A percentile compares a stretch with the other conserved stretches of the same genome.
Conservation (phyloP, 2,888 invertebrate species). For the Pecten maximus region DNA sequence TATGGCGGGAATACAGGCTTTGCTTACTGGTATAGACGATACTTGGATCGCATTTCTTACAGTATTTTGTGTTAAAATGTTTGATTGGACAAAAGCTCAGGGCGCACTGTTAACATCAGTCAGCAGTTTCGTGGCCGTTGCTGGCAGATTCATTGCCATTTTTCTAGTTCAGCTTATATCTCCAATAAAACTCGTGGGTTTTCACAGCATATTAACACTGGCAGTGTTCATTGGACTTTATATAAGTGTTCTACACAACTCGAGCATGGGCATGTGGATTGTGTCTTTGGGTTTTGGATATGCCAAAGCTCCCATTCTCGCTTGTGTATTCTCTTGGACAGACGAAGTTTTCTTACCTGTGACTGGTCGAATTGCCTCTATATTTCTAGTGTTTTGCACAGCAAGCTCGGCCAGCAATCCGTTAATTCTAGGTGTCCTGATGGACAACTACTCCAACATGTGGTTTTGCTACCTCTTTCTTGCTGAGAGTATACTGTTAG, state of each 20-base stretch:
- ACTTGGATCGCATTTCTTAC: background rate
- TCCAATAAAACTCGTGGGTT: background rate
- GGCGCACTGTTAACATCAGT: background rate
- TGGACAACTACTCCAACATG: constrained; percentile 2
- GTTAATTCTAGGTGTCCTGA: background rate
- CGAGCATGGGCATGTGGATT: background rate
- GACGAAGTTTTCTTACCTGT: background rate
- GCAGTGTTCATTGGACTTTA: background rate
- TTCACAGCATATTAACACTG: background rate
- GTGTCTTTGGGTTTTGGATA: background rate
- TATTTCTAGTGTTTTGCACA: background rate
- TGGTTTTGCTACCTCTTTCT: constrained; percentile 12
- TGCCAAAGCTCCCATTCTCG: background rate
- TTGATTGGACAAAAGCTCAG: background rate
- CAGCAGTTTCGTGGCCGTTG: background rate
- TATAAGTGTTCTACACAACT: background rate
- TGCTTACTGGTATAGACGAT: background rate
- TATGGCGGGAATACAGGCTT: background rate
- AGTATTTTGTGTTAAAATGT: background rate
- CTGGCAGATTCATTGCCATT: background rate
- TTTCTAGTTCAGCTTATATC: background rate
- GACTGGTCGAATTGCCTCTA: background rate
- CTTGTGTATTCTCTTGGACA: constrained; percentile 2
- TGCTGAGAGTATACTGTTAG: background rate
- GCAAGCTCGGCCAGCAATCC: background rate